Percentiles rank a stretch among this genome's conserved stretches.
phyloP scores from a whole-genome alignment of 2,113 vertebrate species.

The Sula dactylatra region DNA sequence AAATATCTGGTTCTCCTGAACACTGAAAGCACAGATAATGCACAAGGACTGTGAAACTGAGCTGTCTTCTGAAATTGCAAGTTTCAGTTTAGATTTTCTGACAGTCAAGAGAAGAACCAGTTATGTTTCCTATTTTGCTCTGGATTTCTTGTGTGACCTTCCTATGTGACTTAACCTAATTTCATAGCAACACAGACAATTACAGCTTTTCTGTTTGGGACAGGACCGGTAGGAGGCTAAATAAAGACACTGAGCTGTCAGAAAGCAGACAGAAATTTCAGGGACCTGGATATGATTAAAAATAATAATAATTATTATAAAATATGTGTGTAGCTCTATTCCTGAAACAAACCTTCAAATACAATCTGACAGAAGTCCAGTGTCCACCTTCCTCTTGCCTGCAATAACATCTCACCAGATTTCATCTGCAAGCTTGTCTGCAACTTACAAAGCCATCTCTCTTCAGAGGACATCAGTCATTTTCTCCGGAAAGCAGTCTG shows the following conservation, averaged over 20 bases:
- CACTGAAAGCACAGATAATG: neutral
- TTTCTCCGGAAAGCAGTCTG: neutral
- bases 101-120: neutral
- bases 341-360: neutral
- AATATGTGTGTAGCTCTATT: neutral
- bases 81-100: neutral
- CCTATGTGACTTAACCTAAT: neutral
- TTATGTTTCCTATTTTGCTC: neutral
- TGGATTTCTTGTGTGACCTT: neutral
- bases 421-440: neutral
- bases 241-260: neutral
- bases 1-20: neutral
- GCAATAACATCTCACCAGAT: neutral
- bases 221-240: neutral
- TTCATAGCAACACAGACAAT: neutral
- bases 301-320: neutral
- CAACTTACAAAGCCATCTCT: neutral
- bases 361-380: neutral
- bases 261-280: neutral
- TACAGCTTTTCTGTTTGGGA: neutral
- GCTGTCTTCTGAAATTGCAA: neutral
- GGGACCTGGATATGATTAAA: neutral
- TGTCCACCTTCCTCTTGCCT: neutral
- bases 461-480: neutral
- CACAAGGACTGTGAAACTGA: neutral